Evolutionary conservation across 2,113 vertebrate species (phyloP), one percentile per base, ranked within the genome.

Genomic region (Entelurus aequoreus): DNA sequence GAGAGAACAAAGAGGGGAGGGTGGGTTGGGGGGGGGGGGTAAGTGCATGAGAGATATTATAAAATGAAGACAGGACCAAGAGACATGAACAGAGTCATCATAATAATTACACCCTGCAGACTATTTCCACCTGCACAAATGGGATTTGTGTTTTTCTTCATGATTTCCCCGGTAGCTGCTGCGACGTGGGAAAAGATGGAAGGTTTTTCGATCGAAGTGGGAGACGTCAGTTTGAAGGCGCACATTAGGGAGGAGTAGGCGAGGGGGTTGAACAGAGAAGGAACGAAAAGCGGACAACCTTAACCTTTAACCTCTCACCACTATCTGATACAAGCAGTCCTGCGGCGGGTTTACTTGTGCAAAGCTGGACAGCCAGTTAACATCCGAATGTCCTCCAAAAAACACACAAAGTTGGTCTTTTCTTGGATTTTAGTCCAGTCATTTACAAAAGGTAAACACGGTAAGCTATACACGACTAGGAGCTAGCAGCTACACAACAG

Each of bases 91-190:
- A 64, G 52, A 74, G 60, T 72, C 73, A 58, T 79, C 77, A 68
- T 51, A 40, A 53, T 79, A 74, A 83, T 79, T 71, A 80, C 55
- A 62, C 59, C 84, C 74, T 65, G 68, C 65, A 76, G 79, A 51
- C 19, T 28, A 59, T 55, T 52, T 38, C 5, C 52, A 71, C 50
- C 6, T 66, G 49, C 52, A 64, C 64, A 38, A 42, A 81, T 61
- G 72, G 76, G 72, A 73, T 77, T 68, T 72, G 48, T 52, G 62
- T 63, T 74, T 28, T 46, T 65, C 73, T 56, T 28, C 65, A 4
- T 4, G 11, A 63, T 76, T 67, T 44, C 51, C 63, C 44, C 8
- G 2, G 16, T 52, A 67, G 49, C 42, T 15, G 21, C 57, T 46
- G 68, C 48, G 56, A 61, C 65, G 71, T 60, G 50, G 61, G 56